Evolutionary conservation across 2,888 invertebrate genomes (phyloP).

Genomic region (Coelinius sp.): DNA sequence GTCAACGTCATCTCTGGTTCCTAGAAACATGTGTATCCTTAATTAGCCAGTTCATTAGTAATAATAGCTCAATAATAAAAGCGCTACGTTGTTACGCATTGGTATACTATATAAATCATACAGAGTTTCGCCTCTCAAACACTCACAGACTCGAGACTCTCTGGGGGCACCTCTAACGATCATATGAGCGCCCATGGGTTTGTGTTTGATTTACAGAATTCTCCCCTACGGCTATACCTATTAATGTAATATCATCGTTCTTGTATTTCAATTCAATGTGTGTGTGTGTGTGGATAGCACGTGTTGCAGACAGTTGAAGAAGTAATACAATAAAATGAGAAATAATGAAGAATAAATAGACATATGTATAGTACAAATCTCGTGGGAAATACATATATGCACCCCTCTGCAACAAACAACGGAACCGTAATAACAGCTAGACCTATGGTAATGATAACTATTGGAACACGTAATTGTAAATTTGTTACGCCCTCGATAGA

Average conservation of each 20-base stretch:
- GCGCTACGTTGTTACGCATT: conserved; percentile 55
- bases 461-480: conserved; percentile 64
- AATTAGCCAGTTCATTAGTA: conserved; percentile 60
- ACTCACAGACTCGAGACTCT: conserved; percentile 30
- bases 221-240: conserved; percentile 35
- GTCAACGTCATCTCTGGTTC: conserved; percentile 8
- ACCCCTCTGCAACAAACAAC: conserved; percentile 49
- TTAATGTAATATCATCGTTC: no score
- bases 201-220: conserved; percentile 57
- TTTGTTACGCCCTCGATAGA: conserved; percentile 66
- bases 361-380: no score
- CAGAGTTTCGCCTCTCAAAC: conserved; percentile 49
- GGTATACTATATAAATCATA: conserved; percentile 58
- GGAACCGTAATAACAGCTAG: conserved; percentile 51
- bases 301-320: conserved; percentile 36
- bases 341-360: not conserved
- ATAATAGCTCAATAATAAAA: conserved; percentile 61
- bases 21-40: conserved; percentile 50
- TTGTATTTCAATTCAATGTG: not conserved
- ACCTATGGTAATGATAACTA: conserved; percentile 62
- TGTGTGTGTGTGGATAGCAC: conserved; percentile 35
- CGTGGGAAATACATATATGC: conserved; percentile 61
- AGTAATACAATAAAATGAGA: conserved; percentile 9
- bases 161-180: conserved; percentile 38
- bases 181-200: conserved; percentile 38